Conservation (phyloP, 2,797 vertebrate species). For the Babyrousa celebensis region DNA sequence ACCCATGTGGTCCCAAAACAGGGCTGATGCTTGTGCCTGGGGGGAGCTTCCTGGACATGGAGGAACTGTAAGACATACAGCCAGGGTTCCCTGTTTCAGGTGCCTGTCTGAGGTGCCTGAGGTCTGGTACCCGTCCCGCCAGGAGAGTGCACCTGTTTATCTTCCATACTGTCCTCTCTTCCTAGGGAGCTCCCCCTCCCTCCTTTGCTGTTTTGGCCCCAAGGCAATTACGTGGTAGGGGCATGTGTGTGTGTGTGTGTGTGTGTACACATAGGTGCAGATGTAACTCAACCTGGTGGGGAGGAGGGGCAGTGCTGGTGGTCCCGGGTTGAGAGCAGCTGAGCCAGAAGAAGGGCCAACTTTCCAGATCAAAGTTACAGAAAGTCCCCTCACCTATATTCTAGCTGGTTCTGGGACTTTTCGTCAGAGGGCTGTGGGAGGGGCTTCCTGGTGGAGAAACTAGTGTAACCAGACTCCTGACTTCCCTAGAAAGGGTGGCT, state of each 20-base stretch:
- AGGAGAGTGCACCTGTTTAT: not conserved
- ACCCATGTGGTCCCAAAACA: not conserved
- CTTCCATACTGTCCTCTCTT: not conserved
- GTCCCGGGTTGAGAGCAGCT: not conserved
- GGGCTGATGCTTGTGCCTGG: not conserved
- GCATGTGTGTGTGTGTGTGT: not conserved
- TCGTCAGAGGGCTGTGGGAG: constrained; percentile 62
- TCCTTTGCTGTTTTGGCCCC: not conserved
- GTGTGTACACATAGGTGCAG: too few relatives aligned
- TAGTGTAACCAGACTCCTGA: constrained; percentile 75
- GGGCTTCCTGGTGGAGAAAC: constrained; percentile 65
- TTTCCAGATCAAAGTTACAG: constrained; percentile 3
- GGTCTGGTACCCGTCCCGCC: not conserved
- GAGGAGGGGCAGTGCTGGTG: not conserved
- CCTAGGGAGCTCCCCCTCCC: not conserved
- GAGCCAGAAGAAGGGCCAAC: not conserved
- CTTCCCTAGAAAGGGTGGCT: constrained; percentile 71
- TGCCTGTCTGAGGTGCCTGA: not conserved
- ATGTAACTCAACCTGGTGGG: not conserved
- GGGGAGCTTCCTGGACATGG: not conserved
- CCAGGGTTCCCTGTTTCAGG: not conserved
- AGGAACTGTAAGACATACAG: not conserved
- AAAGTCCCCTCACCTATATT: constrained; percentile 3
- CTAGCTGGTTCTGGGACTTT: constrained; percentile 50
- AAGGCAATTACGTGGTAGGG: not conserved